phyloP scores from a whole-genome alignment of 1,140 invertebrate species.

The Drosophila willistoni region DNA sequence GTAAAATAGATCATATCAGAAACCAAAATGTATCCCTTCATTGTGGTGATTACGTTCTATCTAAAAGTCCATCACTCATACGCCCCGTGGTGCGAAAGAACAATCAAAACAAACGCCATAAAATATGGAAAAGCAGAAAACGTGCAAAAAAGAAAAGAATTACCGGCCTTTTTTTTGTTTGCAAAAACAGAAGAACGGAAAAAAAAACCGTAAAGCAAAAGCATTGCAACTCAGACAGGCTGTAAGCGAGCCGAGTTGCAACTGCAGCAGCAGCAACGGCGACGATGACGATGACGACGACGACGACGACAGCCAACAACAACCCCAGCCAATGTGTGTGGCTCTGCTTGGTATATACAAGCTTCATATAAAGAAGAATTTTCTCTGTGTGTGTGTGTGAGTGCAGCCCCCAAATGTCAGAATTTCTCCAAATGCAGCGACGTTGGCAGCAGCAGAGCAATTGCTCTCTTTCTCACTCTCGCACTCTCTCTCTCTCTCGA shows the following conservation, averaged over 20 bases:
- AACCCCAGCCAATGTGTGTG: constrained; percentile 75
- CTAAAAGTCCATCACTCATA: constrained; percentile 37
- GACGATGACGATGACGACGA: constrained; percentile 30
- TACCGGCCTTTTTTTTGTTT: constrained; percentile 1
- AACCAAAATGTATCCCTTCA: background rate
- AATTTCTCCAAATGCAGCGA: constrained; percentile 77
- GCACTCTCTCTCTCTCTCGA: constrained; percentile 37
- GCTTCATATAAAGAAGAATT: constrained; percentile 70
- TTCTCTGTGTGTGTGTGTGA: constrained; percentile 16
- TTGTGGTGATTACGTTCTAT: background rate
- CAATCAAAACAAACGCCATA: constrained; percentile 63
- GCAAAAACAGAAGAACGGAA: constrained; percentile 15
- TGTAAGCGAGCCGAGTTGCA: constrained; percentile 14
- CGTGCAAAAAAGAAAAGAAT: constrained; percentile 21
- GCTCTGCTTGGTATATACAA: constrained; percentile 22
- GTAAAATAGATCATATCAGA: background rate
- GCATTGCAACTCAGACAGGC: constrained; percentile 51
- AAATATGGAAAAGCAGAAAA: constrained; percentile 30
- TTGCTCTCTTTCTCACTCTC: constrained; percentile 52
- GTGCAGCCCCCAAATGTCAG: constrained; percentile 65
- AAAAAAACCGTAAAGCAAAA: constrained; percentile 21
- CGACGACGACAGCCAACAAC: constrained; percentile 48
- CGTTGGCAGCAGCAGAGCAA: constrained; percentile 32
- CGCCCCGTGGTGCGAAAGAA: constrained; percentile 50
- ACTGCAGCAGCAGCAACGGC: constrained; percentile 31